These are phyloP conservation scores for Papilio elwesi DNA, from an alignment of 2,888 invertebrate species.

Conservation along the genomic window DNA sequence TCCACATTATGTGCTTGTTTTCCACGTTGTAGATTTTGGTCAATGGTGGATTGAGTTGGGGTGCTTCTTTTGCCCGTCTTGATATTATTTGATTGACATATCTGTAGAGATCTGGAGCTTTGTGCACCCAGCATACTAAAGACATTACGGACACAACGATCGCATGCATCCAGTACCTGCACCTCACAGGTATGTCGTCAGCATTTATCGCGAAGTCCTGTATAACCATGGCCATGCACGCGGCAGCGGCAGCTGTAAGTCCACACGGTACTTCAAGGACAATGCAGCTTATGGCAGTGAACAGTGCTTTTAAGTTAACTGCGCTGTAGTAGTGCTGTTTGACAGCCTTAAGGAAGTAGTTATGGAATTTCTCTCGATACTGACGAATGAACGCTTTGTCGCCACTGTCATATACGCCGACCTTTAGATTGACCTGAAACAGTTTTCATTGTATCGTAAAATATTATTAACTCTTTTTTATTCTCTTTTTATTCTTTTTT, in stretches of 20 bases:
- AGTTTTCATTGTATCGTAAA: neutral
- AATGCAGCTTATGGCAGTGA: conserved; percentile 81
- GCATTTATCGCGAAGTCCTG: conserved; percentile 81
- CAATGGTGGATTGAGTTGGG: conserved; percentile 86
- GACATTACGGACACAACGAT: conserved; percentile 85
- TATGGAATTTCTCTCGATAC: conserved; percentile 78
- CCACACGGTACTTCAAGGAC: conserved; percentile 86
- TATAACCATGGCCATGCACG: conserved; percentile 85
- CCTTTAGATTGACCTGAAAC: conserved; percentile 67
- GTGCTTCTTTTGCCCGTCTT: conserved; percentile 84
- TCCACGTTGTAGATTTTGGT: conserved; percentile 80
- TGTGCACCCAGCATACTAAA: conserved; percentile 85
- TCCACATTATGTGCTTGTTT: conserved; percentile 83
- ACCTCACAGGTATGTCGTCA: conserved; percentile 58
- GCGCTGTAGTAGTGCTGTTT: conserved; percentile 70
- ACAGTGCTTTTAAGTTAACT: conserved; percentile 82
- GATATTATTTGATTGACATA: conserved; percentile 84
- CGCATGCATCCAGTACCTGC: conserved; percentile 84
- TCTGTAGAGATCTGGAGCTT: conserved; percentile 81
- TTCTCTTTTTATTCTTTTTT: too few relatives aligned
- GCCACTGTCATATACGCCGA: conserved; percentile 63
- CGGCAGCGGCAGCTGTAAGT: conserved; percentile 83
- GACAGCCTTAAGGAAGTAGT: conserved; percentile 64
- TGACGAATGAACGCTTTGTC: conserved; percentile 81
- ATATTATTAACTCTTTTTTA: too few relatives aligned